Base-by-base conservation (phyloP, 37 sponge, comb jelly and placozoan genomes). In the Theonella swinhoei region DNA sequence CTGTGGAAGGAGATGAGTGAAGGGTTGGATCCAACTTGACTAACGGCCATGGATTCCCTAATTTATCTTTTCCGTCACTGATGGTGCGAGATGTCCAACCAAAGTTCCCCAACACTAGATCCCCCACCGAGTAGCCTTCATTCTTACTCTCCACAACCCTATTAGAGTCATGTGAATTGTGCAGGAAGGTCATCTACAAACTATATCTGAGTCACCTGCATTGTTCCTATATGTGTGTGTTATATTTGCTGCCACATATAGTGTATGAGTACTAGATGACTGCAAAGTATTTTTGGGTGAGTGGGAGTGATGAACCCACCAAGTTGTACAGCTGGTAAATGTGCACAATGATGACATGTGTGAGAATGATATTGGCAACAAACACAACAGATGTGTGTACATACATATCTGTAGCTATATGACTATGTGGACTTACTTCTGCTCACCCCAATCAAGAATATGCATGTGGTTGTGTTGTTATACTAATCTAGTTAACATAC, bases 1-100 rank as follows among this genome's bases (percentile, higher is more conserved):
- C 83, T 14, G 80, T 83, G 1, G 96, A 93, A 9, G 39, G 39
- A 5, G 41, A 39, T 42, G 39, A 1, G n/a, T 28, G 33, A 8
- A 69, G 20, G 72, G 77, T 29, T 39, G 70, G 66, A 37, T 80
- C 81, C n/a, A 92, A 24, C 75, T 89, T 88, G 31, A 11, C 41
- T 0, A 81, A 1, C 7, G 54, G 54, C n/a, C n/a, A n/a, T n/a
- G n/a, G n/a, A n/a, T n/a, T n/a, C 11, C 54, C 54, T 17, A 17
- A 7, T 47, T 47, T 47, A 14, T 47, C 54, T 7, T 14, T 14
- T 3, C 42, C 79, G 26, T 71, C 74, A 62, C 7, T 31, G n/a
- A 88, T 78, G 42, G 86, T 82, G 62, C 85, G 90, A 37, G 86
- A 83, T 39, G 63, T 42, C 96, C 96, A 96, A 1, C 96, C 96